Percentiles rank a stretch among this genome's conserved stretches.
Conservation (phyloP, 2,888 invertebrate genomes). For the Amphimallon solstitiale region DNA sequence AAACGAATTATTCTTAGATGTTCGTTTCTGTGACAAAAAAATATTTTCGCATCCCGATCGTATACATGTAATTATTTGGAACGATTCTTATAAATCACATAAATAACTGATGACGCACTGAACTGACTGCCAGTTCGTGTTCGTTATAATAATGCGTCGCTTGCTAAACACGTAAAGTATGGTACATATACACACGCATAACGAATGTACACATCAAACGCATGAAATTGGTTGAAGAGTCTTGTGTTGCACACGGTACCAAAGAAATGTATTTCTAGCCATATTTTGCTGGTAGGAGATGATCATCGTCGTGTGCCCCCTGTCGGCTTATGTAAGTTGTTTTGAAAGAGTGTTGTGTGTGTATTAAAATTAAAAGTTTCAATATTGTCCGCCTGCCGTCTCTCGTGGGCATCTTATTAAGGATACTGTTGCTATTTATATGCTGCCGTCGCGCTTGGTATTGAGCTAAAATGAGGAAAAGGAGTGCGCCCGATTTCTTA, state of each 20-base stretch:
- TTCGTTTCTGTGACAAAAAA: no score
- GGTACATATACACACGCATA: neutral
- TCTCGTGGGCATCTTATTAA: neutral
- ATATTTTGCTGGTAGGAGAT: slow-evolving; percentile 1
- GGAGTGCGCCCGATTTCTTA: no score
- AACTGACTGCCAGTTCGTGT: neutral
- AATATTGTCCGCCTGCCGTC: neutral
- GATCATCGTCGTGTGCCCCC: no score
- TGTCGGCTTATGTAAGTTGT: slow-evolving; percentile 24
- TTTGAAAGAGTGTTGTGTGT: neutral
- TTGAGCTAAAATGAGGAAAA: no score
- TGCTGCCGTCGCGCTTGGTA: no score
- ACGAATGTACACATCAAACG: slow-evolving; percentile 4
- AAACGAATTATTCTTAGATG: no score
- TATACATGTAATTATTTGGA: neutral
- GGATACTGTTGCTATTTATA: no score
- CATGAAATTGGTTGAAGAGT: neutral
- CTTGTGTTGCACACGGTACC: slow-evolving; percentile 19
- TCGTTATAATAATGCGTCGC: neutral
- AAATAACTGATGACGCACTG: slow-evolving; percentile 14
- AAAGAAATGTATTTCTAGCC: slow-evolving; percentile 16
- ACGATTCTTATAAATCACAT: neutral
- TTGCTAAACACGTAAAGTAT: neutral
- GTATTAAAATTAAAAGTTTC: slow-evolving; percentile 27
- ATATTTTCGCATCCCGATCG: neutral